Conservation (phyloP, 53 echinoderm and acorn worm genomes). For the Mesocentrotus franciscanus region DNA sequence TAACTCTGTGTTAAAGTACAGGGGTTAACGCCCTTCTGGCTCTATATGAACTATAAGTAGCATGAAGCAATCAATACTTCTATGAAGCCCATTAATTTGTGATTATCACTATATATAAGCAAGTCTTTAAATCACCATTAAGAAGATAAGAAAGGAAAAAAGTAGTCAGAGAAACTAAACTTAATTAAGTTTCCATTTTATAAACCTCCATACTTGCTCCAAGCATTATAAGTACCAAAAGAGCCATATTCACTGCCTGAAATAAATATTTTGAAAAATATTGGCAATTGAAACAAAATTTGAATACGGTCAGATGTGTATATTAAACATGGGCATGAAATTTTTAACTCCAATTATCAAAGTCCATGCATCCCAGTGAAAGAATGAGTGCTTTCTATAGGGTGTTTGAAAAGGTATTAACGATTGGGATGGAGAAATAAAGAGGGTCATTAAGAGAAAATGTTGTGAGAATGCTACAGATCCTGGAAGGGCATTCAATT, state of each 20-base stretch:
- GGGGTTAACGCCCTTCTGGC: no score
- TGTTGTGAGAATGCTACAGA: background rate
- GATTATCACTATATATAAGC: background rate
- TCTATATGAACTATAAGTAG: background rate
- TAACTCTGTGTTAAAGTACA: no score
- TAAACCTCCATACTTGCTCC: background rate
- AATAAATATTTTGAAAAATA: background rate
- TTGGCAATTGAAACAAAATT: background rate
- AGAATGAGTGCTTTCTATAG: slow-evolving; percentile 19
- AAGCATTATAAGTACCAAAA: background rate
- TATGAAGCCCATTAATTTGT: background rate
- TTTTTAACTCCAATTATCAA: background rate
- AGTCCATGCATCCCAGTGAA: background rate
- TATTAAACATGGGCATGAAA: background rate
- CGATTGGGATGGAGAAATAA: background rate
- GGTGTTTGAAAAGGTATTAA: slow-evolving; percentile 21
- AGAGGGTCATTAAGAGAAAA: background rate
- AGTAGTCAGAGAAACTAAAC: background rate
- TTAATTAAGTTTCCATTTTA: background rate
- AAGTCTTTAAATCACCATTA: background rate
- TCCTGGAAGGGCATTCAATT: background rate
- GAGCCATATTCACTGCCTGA: background rate
- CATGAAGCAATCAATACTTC: background rate
- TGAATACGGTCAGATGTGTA: background rate
- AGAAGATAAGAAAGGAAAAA: background rate